Base-by-base conservation (phyloP, 37 sponge, comb jelly and placozoan species). In the Haliclona indistincta region DNA sequence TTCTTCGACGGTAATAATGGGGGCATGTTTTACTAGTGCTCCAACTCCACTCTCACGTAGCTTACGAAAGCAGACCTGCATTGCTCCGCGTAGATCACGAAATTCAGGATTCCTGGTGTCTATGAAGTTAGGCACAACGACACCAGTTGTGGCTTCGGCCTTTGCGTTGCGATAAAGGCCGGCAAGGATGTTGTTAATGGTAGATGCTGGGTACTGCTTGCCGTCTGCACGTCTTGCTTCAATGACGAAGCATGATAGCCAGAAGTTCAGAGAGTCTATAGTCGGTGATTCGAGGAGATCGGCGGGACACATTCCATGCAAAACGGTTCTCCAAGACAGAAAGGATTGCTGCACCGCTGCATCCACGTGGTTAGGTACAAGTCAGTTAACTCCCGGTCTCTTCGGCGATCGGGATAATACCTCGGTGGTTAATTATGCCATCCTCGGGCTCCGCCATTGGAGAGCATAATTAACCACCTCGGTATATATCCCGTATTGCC, bases 91-190 rank as follows among this genome's bases (percentile, higher is more conserved):
- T 23, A 43, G 26, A 25, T 68, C 69, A 17, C 42, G 25, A 38
- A 68, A 68, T 23, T 6, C 42, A n/a, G 44, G 69, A 42, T 42
- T 43, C 47, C 38, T 68, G 42, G 26, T 22, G 42, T 68, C 38
- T 43, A 68, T 39, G 47, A 68, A 42, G 28, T 64, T 64, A 28
- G 65, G 65, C n/a, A n/a, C n/a, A n/a, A n/a, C n/a, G n/a, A n/a
- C n/a, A 33, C 65, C 3, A 4, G n/a, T 32, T 4, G 20, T 4
- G 33, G 6, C 4, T 20, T 33, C 20, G 20, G 30, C 3, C 20
- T 4, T 64, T 22, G 30, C 6, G 26, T 55, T 28, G 56, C 26
- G 56, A 55, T 55, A 55, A 55, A 55, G 56, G 26, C 56, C 56
- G 26, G 56, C 7, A 23, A 55, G 56, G n/a, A 55, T 23, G 56